Base-by-base conservation (phyloP, 2,888 invertebrate genomes). In the Leucozona laternaria region DNA sequence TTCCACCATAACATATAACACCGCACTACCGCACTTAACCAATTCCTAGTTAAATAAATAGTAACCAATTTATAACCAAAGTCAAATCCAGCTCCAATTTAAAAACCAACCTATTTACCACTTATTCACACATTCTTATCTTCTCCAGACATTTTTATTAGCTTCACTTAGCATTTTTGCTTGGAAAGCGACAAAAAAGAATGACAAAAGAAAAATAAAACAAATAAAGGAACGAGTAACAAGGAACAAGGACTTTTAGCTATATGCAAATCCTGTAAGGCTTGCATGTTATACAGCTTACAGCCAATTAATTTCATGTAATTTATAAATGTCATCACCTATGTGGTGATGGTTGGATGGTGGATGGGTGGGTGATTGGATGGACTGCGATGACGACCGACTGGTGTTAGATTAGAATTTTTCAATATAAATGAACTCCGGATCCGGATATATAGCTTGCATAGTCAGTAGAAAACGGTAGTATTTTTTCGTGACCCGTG, bases 281-380 rank as follows among this genome's bases (percentile, higher is more conserved):
- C 64, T 82, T 79, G 86, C 79, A 82, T 82, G 78, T 79, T 40
- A 71, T 45, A 79, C 82, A 70, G 86, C 86, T 86, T 75, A 82
- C 73, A 71, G 86, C 75, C 86, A 86, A 86, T 86, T 86, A 86
- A 86, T 86, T 86, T 77, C 50, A n/a, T 79, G 82, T 82, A 86
- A 86, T 86, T 86, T 86, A 86, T 86, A 82, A 86, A 82, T 71
- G 78, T 86, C 86, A 86, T 78, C 86, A 86, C 86, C 86, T 86
- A 66, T 53, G 57, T 66, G 66, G 31, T 48, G 66, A 28, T 45
- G 66, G 66, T 31, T 48, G 17, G 37, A 13, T 31, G 28, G 48
- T 34, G 10, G 40, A 31, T 43, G n/a, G 45, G 7, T 37, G 43
- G 77, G 11, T 34, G n/a, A 28, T 28, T 57, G 31, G 40, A 37